Conservation (phyloP, 2,888 invertebrate genomes). For the Protodeltote pygarga region DNA sequence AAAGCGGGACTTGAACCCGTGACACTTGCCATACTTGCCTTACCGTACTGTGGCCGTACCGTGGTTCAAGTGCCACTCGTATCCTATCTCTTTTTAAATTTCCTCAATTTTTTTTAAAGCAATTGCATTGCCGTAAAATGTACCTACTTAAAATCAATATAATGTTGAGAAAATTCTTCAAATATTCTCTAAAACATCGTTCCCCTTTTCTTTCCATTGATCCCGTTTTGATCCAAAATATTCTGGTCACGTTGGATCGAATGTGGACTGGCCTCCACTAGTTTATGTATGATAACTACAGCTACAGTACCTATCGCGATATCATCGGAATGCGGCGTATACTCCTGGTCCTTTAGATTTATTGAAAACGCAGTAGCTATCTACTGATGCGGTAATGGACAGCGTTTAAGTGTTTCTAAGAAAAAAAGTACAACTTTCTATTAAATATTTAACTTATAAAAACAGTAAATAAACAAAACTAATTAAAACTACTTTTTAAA, state of each 20-base stretch:
- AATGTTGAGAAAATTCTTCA: background rate
- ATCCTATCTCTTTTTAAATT: too few species aligned
- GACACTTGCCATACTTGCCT: too few species aligned
- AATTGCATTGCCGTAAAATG: too few species aligned
- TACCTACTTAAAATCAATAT: too few species aligned
- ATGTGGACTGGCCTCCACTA: slow-evolving; percentile 47
- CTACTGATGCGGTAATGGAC: slow-evolving; percentile 57
- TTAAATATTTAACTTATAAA: too few species aligned
- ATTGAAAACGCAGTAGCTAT: slow-evolving; percentile 53
- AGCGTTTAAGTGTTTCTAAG: slow-evolving; percentile 14
- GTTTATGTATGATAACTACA: slow-evolving; percentile 69
- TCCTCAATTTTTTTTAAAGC: too few species aligned
- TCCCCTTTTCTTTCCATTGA: background rate
- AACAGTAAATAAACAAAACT: too few species aligned
- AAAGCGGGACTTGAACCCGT: too few species aligned
- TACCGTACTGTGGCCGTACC: too few species aligned
- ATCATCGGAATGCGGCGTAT: slow-evolving; percentile 59
- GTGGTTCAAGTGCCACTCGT: too few species aligned
- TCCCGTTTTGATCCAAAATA: slow-evolving; percentile 19
- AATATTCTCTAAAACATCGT: slow-evolving; percentile 7
- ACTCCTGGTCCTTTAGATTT: slow-evolving; percentile 59
- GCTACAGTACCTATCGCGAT: slow-evolving; percentile 60
- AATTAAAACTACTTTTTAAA: too few species aligned
- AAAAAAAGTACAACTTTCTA: background rate
- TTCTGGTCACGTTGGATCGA: slow-evolving; percentile 52